phyloP scores from a whole-genome alignment of 1,140 invertebrate species.

The Dinoponera quadriceps region DNA sequence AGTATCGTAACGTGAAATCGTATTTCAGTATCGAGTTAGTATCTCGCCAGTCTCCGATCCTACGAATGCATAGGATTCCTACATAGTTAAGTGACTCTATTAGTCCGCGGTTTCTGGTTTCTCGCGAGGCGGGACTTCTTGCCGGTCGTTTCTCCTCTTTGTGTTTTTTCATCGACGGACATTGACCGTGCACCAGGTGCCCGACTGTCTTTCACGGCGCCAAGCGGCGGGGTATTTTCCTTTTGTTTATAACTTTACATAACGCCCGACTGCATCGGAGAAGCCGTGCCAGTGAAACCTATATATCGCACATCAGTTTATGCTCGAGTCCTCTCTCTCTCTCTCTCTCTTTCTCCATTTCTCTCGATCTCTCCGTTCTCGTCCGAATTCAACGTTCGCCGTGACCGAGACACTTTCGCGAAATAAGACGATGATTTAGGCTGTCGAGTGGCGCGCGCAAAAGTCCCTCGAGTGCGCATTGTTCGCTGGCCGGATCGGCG shows the following conservation, averaged over 20 bases:
- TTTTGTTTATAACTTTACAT: constrained; percentile 26
- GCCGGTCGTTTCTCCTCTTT: too few relatives aligned
- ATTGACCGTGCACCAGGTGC: constrained; percentile 7
- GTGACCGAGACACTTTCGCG: constrained; percentile 4
- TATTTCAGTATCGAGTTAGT: too few relatives aligned
- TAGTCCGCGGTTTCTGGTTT: too few relatives aligned
- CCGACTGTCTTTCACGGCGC: constrained; percentile 9
- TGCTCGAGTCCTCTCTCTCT: not conserved
- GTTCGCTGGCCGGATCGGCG: not conserved
- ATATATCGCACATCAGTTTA: too few relatives aligned
- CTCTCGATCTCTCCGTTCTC: not conserved
- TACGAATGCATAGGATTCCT: too few relatives aligned
- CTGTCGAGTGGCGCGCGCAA: not conserved
- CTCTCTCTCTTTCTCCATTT: not conserved
- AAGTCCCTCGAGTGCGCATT: not conserved
- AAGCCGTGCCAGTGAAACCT: not conserved
- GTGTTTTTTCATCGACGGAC: not conserved
- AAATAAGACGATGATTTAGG: constrained; percentile 14
- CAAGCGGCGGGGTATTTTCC: constrained; percentile 33
- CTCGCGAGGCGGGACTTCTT: too few relatives aligned
- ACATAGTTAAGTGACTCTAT: too few relatives aligned
- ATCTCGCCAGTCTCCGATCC: too few relatives aligned
- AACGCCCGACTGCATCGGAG: not conserved
- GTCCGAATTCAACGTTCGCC: not conserved
- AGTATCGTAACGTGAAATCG: too few relatives aligned